Evolutionary conservation across 2,797 vertebrate genomes (phyloP).

Genomic region (Bucorvus abyssinicus): DNA sequence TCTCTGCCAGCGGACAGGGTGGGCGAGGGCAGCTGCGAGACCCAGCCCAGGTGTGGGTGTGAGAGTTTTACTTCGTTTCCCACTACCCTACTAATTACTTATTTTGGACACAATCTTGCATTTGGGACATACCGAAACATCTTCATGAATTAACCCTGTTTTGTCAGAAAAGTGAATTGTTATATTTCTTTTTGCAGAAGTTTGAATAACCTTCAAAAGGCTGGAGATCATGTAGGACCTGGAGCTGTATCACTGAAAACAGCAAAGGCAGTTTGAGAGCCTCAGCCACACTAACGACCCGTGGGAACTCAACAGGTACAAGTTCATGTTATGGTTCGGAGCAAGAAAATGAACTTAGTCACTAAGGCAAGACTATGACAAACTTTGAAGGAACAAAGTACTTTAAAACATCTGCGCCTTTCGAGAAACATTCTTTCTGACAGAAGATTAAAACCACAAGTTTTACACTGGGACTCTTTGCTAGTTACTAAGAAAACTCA

Average conservation of each 20-base stretch:
- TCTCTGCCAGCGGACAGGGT: neutral
- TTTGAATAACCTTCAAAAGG: neutral
- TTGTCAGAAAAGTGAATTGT: neutral
- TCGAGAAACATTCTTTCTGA: neutral
- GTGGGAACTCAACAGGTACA: neutral
- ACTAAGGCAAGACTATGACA: neutral
- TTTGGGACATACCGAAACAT: neutral
- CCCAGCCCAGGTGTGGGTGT: neutral
- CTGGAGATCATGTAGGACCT: fast-evolving
- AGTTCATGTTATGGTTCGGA: neutral
- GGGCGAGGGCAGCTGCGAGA: neutral
- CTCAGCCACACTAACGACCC: neutral
- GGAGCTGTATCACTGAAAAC: neutral
- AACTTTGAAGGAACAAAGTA: neutral
- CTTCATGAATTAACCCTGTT: neutral
- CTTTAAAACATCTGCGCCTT: neutral
- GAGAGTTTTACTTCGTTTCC: neutral
- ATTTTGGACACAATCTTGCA: neutral
- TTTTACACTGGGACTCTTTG: neutral
- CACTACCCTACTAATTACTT: neutral
- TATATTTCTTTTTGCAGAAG: neutral
- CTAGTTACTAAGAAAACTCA: neutral
- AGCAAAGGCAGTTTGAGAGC: neutral
- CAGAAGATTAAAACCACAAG: neutral
- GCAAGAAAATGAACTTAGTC: neutral